Conservation (phyloP, 2,797 vertebrate species). For the Saxicola maurus region DNA sequence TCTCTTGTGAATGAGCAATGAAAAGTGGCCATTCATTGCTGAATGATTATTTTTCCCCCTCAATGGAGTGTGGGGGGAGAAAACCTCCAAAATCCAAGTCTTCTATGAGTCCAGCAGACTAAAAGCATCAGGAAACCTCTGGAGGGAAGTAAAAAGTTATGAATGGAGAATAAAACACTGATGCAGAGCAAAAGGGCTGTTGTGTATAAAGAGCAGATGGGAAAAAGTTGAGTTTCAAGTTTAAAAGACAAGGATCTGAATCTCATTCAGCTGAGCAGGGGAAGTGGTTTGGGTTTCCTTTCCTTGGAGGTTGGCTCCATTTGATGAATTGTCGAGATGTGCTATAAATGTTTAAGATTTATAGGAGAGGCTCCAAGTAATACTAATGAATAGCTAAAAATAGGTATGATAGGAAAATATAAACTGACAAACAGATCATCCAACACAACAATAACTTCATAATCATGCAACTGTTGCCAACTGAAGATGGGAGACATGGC, state of each 20-base stretch:
- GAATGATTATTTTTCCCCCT: conserved; percentile 45
- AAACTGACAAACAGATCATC: conserved; percentile 16
- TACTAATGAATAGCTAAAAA: conserved; percentile 54
- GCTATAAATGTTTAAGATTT: conserved; percentile 62
- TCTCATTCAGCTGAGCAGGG: conserved; percentile 44
- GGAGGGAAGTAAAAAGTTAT: conserved; percentile 58
- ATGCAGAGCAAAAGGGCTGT: conserved; percentile 30
- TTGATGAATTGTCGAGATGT: conserved; percentile 55
- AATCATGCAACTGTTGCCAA: conserved; percentile 32
- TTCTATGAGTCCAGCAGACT: conserved; percentile 37
- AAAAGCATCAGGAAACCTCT: conserved; percentile 50
- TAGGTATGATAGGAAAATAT: conserved; percentile 45
- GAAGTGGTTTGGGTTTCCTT: conserved; percentile 60
- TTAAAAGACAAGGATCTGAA: conserved; percentile 49
- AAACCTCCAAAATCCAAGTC: conserved; percentile 17
- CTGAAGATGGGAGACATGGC: conserved; percentile 40
- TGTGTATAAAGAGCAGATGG: conserved; percentile 59
- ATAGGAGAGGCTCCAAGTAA: conserved; percentile 34
- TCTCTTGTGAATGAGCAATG: conserved; percentile 38
- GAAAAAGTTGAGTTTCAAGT: conserved; percentile 60
- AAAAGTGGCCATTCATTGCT: conserved; percentile 56
- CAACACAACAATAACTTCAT: conserved; percentile 33
- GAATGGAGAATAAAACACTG: conserved; percentile 57
- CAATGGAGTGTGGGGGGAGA: background rate
- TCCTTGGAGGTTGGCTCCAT: conserved; percentile 49